These are phyloP conservation scores for Rhineura floridana DNA, from an alignment of 2,113 vertebrate genomes.

Conservation along the genomic window DNA sequence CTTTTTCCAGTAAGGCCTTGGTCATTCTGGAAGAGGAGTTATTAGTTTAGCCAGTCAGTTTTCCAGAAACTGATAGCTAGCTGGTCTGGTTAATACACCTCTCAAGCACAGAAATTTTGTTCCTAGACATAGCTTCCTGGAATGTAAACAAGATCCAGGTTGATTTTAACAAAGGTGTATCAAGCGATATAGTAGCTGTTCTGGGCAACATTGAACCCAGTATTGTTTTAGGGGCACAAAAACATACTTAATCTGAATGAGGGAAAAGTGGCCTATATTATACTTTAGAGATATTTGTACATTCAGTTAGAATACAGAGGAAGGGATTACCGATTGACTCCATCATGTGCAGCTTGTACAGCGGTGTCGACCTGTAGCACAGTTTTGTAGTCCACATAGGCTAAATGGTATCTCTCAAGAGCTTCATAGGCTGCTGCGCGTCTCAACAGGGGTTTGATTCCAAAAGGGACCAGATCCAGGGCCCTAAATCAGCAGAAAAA, in stretches of 20 bases:
- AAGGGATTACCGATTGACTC: slow-evolving; percentile 84
- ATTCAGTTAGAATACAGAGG: not conserved
- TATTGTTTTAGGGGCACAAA: no score
- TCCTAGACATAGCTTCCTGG: not conserved
- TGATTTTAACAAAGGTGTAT: no score
- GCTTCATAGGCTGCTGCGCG: slow-evolving; percentile 89
- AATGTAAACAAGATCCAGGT: no score
- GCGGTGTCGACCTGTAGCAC: slow-evolving; percentile 85
- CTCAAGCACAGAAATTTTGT: not conserved
- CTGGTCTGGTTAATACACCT: not conserved
- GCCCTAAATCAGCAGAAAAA: slow-evolving; percentile 60
- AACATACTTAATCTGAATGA: no score
- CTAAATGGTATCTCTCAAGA: slow-evolving; percentile 84
- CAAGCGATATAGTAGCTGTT: no score
- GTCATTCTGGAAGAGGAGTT: slow-evolving; percentile 83
- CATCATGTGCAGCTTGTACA: slow-evolving; percentile 84
- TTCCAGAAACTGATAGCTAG: not conserved
- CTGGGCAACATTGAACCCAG: no score
- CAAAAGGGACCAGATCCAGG: slow-evolving; percentile 83
- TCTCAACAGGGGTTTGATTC: slow-evolving; percentile 87
- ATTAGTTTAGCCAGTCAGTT: not conserved
- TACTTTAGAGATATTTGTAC: not conserved
- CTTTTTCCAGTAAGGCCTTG: slow-evolving; percentile 84
- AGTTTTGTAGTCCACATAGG: slow-evolving; percentile 92
- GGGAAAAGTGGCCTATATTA: no score